Base-by-base conservation (phyloP, 1,140 invertebrate genomes). In the Drosophila pruinosa region DNA sequence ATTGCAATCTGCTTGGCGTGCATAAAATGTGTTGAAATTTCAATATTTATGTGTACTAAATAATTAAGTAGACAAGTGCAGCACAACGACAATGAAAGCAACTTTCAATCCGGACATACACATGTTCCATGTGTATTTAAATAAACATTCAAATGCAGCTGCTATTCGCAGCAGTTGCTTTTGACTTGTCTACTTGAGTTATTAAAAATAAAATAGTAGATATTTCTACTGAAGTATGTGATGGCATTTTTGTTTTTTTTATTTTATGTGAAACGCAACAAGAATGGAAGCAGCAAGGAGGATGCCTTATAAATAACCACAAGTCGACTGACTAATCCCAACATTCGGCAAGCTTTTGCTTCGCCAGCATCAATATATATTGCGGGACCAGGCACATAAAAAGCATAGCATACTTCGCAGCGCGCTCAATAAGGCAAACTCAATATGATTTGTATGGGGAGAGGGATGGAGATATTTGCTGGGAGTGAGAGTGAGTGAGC, bases 371-470 rank as follows among this genome's bases (percentile, higher is more conserved):
- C 17, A 22, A 43, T 41, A 63, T 41, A 63, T 28, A 57, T 47
- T 38, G 39, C 45, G 64, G 26, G 26, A 48, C 19, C 22, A 19
- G 48, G 54, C 26, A 72, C 64, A 72, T 76, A 72, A 78, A 65
- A 71, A 65, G 38, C 61, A 45, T 64, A 65, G 56, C 57, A 69
- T 61, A 72, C 79, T 82, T 78, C 59, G 50, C 56, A 48, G 59
- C 39, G 21, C 22, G 75, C 75, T 72, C 75, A 83, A 83, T 78
- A 72, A 78, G 71, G 53, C 75, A 74, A 71, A 50, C 43, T 17
- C 53, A 75, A 85, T 75, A 75, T 83, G 75, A 82, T 78, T 82
- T 75, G 31, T 74, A 31, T 24, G 22, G 1, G 2, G 41, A 28
- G 50, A 3, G 7, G 4, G 45, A 39, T 15, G 17, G 8, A 22